Evolutionary conservation across 2,888 invertebrate genomes (phyloP).

Genomic region (Eilema sororculum): DNA sequence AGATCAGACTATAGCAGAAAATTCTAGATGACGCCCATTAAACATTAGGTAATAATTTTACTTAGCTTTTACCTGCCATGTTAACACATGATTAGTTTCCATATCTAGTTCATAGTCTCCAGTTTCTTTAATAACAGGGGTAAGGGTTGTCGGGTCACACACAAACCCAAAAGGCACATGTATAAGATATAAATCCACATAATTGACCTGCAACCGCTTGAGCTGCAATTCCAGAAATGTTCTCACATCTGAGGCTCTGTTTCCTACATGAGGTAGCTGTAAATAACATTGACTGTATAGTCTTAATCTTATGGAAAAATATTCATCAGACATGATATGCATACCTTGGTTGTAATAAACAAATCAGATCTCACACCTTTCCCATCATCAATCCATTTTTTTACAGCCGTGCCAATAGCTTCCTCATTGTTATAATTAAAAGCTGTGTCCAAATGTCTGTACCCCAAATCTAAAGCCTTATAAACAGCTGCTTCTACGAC

Average conservation of each 20-base stretch:
- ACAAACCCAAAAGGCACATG: slow-evolving; percentile 92
- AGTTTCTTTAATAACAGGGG: slow-evolving; percentile 86
- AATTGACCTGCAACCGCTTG: slow-evolving; percentile 88
- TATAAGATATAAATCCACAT: slow-evolving; percentile 92
- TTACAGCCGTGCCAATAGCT: slow-evolving; percentile 90
- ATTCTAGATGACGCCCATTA: background rate
- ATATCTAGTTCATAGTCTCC: slow-evolving; percentile 88
- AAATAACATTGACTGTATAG: slow-evolving; percentile 28
- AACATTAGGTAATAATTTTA: background rate
- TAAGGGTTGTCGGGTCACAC: slow-evolving; percentile 83
- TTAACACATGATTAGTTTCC: slow-evolving; percentile 88
- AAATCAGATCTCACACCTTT: slow-evolving; percentile 90
- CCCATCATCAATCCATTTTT: slow-evolving; percentile 89
- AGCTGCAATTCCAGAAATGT: slow-evolving; percentile 89
- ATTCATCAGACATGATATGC: background rate
- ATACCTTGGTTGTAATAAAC: slow-evolving; percentile 93
- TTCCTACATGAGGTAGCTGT: slow-evolving; percentile 90
- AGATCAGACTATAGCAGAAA: background rate
- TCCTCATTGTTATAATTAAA: slow-evolving; percentile 93
- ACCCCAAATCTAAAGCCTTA: slow-evolving; percentile 90
- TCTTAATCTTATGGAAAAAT: background rate
- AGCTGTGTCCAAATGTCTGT: slow-evolving; percentile 93
- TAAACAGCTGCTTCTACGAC: slow-evolving; percentile 89
- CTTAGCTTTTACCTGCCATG: slow-evolving; percentile 89
- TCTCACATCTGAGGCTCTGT: slow-evolving; percentile 89